Base-by-base conservation (phyloP, 2,797 vertebrate species). In the Chloroceryle inda region DNA sequence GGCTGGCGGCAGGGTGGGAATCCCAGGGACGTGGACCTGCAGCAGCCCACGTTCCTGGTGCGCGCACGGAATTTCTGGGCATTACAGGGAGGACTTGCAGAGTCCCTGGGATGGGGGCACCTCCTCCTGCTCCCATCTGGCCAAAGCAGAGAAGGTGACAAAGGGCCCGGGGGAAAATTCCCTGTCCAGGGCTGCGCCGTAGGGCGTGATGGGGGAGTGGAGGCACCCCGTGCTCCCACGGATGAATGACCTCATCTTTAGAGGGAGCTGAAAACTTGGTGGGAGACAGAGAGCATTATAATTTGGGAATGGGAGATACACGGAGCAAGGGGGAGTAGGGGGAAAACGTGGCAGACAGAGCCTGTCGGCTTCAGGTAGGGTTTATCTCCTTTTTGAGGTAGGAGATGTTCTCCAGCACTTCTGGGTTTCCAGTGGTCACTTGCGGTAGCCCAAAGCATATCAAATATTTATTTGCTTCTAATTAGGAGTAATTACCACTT, bases 401-500 rank as follows among this genome's bases (percentile, higher is more conserved):
- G 2, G 58, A 89, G 71, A 62, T 0, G 6, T 11, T 75, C 69
- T 76, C 52, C 72, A 20, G 38, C 85, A 8, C 50, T 75, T 3
- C 23, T 19, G 49, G 35, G 8, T 66, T 86, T 85, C 69, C 37
- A 2, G 50, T 24, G 81, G 96, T 79, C 88, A 64, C 74, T 68
- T 21, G 56, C 3, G 1, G 53, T 75, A 80, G 74, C 77, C 86
- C 56, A n/a, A 71, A 62, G 73, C 77, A 9, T 53, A 83, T 89
- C 55, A 93, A 95, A 95, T 92, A 97, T 95, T 96, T 91, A 93
- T 78, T 84, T 69, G 74, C 84, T 94, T 55, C 93, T 97, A 96
- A 96, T 97, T 96, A 94, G 76, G 79, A 76, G 77, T 96, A 97
- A 97, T 96, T 87, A 69, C 59, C 94, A 92, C 96, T 96, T 96